phyloP scores from a whole-genome alignment of 1,140 invertebrate genomes.

The Ganaspis sp. region DNA sequence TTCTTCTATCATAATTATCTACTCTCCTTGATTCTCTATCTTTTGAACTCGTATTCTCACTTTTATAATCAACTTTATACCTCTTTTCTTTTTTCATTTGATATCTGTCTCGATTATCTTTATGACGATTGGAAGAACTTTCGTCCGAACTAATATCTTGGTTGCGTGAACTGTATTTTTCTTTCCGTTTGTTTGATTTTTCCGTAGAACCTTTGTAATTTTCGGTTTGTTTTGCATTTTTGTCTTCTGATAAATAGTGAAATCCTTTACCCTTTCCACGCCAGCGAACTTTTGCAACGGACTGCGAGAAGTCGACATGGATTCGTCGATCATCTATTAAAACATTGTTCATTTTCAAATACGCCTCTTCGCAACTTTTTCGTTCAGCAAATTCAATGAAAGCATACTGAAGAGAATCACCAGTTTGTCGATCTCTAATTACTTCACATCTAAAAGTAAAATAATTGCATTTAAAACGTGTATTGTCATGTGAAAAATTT shows the following conservation, averaged over 20 bases:
- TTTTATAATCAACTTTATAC: slow-evolving; percentile 17
- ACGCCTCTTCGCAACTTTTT: slow-evolving; percentile 97
- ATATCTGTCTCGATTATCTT: background rate
- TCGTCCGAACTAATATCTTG: background rate
- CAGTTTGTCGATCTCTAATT: slow-evolving; percentile 94
- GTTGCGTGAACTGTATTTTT: slow-evolving; percentile 3
- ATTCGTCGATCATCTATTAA: slow-evolving; percentile 98
- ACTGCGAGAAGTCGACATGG: slow-evolving; percentile 99
- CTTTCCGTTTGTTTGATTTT: slow-evolving; percentile 4
- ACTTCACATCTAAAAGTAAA: slow-evolving; percentile 90
- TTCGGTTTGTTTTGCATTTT: slow-evolving; percentile 40
- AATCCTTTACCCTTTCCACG: slow-evolving; percentile 87
- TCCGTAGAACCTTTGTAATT: slow-evolving; percentile 19
- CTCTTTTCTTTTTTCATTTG: background rate
- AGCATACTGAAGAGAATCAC: slow-evolving; percentile 98
- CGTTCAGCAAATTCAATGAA: slow-evolving; percentile 99
- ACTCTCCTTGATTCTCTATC: slow-evolving; percentile 13
- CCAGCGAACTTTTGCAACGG: slow-evolving; percentile 95
- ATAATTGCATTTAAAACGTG: slow-evolving; percentile 36
- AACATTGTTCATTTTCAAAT: slow-evolving; percentile 99
- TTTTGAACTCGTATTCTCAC: background rate
- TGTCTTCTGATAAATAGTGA: slow-evolving; percentile 60
- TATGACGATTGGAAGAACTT: background rate
- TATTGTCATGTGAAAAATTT: background rate
- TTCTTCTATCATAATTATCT: slow-evolving; percentile 29